Evolutionary conservation across 2,888 invertebrate species (phyloP), one percentile per base, ranked within the genome.

Genomic region (Ichneumoninae sp.): DNA sequence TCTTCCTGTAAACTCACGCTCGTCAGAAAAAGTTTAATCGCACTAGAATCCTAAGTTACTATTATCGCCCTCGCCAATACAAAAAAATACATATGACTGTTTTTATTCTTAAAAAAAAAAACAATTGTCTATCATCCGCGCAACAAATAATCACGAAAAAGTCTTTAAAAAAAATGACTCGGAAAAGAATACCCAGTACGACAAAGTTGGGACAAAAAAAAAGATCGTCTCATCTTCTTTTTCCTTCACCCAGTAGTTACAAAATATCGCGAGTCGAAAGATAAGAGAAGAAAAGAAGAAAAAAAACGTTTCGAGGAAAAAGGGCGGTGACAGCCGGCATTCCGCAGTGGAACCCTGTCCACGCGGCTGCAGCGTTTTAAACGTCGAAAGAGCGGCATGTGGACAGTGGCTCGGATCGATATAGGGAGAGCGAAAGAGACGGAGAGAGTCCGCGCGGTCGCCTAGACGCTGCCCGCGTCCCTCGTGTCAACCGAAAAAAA

Each of bases 261-360:
- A 6, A 33, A 33, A 33, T 36, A 36, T 36, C 66, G 19, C 3
- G 66, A 19, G 2, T 19, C n/a, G 44, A 69, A 69, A 69, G 2
- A 3, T 40, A 40, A 40, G 10, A 40, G 40, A 36, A 19, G 54
- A 5, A n/a, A 50, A 16, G 22, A 44, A 68, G 8, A 40, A 74
- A 47, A 44, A 19, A 50, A 26, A 33, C 0, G 26, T 72, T 75
- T 65, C 19, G 57, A 57, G 57, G 54, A 84, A 80, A 83, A 85
- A 82, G 85, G 85, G 85, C 85, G 80, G 85, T 85, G 84, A 85
- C 84, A 85, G 71, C 79, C 75, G 79, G 84, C 82, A 85, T 85
- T 85, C 84, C 84, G 66, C 79, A 57, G 57, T 74, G 68, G 70
- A 40, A 40, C 50, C 57, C 72, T 40, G 82, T 72, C 85, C 85